Evolutionary conservation across 2,113 vertebrate genomes (phyloP).

Genomic region (Gymnarchus niloticus): DNA sequence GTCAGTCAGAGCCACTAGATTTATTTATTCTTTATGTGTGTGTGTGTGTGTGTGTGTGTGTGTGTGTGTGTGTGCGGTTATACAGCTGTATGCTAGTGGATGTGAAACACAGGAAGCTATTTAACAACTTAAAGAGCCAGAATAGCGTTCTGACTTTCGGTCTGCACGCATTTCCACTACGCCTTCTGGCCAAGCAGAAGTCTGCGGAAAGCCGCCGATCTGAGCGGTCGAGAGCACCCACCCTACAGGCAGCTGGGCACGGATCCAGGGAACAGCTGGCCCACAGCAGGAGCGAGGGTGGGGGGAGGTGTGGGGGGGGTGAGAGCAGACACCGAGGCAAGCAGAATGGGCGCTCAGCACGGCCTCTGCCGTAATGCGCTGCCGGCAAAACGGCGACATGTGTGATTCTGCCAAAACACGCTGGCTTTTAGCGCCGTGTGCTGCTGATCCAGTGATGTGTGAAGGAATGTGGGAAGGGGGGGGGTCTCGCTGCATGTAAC

Average conservation of each 20-base stretch:
- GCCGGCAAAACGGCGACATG: background rate
- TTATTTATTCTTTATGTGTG: background rate
- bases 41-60: too few species aligned
- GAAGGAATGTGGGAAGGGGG: background rate
- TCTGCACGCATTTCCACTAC: background rate
- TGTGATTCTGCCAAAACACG: background rate
- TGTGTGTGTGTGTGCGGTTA: too few species aligned
- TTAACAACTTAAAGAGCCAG: too few species aligned
- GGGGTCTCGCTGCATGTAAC: background rate
- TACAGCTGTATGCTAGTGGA: background rate
- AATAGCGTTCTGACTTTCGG: too few species aligned
- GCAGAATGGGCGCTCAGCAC: background rate
- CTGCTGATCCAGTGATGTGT: background rate
- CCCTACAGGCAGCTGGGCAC: too few species aligned
- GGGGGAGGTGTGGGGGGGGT: background rate
- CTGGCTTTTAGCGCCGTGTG: background rate
- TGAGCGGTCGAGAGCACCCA: background rate
- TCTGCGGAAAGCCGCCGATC: background rate
- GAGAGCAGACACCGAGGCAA: background rate
- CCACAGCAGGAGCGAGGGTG: background rate
- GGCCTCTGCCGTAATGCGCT: background rate
- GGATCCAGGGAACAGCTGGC: background rate
- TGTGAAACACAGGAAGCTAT: background rate
- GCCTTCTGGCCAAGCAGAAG: background rate
- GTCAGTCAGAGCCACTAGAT: background rate